These are phyloP conservation scores for Folsomia manolachei DNA, from an alignment of 2,888 invertebrate species.

Conservation along the genomic window DNA sequence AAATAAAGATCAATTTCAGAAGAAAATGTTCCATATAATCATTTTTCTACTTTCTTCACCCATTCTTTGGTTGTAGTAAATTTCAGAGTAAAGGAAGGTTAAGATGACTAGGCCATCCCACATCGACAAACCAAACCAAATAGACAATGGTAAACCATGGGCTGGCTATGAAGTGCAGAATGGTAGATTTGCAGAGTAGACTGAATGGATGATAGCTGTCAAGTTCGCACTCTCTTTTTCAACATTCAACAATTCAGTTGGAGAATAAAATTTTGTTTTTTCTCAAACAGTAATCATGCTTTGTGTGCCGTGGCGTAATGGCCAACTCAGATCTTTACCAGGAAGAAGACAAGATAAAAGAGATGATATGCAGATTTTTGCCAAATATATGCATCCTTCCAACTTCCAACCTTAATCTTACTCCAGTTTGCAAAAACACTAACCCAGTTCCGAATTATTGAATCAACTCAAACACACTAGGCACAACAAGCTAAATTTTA, in stretches of 20 bases:
- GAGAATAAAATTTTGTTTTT: background rate
- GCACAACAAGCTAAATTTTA: no score
- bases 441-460: no score
- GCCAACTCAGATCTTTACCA: no score
- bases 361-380: background rate
- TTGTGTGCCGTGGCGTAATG: no score
- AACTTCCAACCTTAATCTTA: no score
- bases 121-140: background rate
- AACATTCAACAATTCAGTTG: background rate
- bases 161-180: background rate
- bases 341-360: background rate
- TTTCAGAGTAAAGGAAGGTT: background rate
- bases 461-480: no score
- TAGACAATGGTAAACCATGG: background rate
- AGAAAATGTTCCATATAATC: conserved; percentile 29
- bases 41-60: conserved; percentile 17
- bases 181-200: background rate
- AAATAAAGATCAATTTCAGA: conserved; percentile 33
- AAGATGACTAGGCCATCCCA: no score
- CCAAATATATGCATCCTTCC: no score
- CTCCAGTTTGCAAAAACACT: no score
- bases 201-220: conserved; percentile 30
- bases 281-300: background rate
- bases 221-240: conserved; percentile 25
- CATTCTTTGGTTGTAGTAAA: conserved; percentile 6